Evolutionary conservation across 2,113 vertebrate species (phyloP).

Genomic region (Stictonetta naevosa): DNA sequence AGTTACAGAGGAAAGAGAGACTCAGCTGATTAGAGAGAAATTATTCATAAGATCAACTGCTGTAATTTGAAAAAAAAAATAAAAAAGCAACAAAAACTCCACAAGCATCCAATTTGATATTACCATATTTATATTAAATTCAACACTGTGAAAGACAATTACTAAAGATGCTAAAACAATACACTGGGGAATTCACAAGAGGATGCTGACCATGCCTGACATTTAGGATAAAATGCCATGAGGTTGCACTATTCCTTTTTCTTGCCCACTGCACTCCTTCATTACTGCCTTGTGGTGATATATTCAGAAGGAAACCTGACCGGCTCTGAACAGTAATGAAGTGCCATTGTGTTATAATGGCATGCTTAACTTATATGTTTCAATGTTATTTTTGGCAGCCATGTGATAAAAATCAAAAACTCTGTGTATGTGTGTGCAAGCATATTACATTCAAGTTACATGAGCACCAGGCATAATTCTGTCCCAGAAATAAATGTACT

Average conservation of each 20-base stretch:
- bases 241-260: background rate
- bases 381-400: conserved; percentile 30
- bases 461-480: background rate
- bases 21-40: background rate
- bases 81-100: background rate
- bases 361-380: conserved; percentile 3
- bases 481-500: conserved; percentile 6
- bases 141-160: background rate
- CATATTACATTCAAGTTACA: background rate
- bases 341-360: background rate
- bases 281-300: background rate
- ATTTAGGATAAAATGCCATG: conserved; percentile 1
- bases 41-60: conserved; percentile 1
- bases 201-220: background rate
- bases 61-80: conserved; percentile 1
- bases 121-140: background rate
- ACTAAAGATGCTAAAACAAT: background rate
- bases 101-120: background rate
- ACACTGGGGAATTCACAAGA: background rate
- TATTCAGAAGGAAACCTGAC: background rate
- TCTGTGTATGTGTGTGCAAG: fast-evolving
- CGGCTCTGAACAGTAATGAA: background rate
- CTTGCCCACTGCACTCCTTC: background rate
- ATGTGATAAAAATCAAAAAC: conserved; percentile 18
- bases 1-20: conserved; percentile 19